Evolutionary conservation across 2,797 vertebrate genomes (phyloP).

Genomic region (Jordanella pulchra): DNA sequence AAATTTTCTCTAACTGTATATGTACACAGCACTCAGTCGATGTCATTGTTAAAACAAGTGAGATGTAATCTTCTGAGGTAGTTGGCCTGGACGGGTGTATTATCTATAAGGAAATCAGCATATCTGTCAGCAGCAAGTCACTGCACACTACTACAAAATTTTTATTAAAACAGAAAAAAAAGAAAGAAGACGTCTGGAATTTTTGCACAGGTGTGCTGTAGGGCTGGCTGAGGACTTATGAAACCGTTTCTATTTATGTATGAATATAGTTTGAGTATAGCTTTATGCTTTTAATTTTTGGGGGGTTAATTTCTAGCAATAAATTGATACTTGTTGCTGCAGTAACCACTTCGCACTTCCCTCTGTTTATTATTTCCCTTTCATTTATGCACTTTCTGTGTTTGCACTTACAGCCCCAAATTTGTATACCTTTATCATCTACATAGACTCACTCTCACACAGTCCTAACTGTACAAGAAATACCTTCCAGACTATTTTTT

Average conservation of each 20-base stretch:
- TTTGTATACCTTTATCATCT: constrained; percentile 52
- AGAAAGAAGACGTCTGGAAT: constrained; percentile 58
- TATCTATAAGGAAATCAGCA: constrained; percentile 68
- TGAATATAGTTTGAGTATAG: constrained; percentile 12
- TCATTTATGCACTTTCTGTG: constrained; percentile 4
- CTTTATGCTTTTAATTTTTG: constrained; percentile 19
- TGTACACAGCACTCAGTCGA: constrained; percentile 43
- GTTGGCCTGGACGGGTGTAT: constrained; percentile 51
- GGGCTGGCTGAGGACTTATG: constrained; percentile 19
- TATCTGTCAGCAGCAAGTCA: constrained; percentile 68
- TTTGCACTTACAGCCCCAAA: constrained; percentile 26
- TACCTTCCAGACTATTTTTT: constrained; percentile 28
- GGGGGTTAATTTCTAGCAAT: no score
- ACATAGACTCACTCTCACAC: constrained; percentile 10
- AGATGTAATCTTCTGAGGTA: constrained; percentile 64
- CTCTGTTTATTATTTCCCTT: constrained; percentile 35
- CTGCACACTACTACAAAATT: constrained; percentile 58
- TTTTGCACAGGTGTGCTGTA: constrained; percentile 59
- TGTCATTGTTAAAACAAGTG: constrained; percentile 60
- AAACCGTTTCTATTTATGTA: constrained; percentile 23
- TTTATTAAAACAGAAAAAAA: constrained; percentile 57
- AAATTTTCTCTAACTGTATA: no score
- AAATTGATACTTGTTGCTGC: constrained; percentile 5
- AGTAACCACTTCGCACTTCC: constrained; percentile 39
- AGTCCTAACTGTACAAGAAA: constrained; percentile 19